Evolutionary conservation across 2,113 vertebrate genomes (phyloP).

Genomic region (Dolichallabes microphthalmus): DNA sequence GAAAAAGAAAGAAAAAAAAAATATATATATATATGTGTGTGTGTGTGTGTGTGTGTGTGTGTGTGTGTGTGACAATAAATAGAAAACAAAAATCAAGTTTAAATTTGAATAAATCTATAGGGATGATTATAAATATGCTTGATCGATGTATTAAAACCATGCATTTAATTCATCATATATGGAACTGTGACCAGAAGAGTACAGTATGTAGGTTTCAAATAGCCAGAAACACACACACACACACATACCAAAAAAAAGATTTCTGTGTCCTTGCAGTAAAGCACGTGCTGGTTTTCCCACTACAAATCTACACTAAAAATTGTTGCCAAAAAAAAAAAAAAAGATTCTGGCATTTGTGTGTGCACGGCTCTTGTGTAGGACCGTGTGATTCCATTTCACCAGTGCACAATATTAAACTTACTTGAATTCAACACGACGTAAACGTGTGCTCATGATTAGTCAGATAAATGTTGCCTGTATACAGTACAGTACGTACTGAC

Average conservation of each 20-base stretch:
- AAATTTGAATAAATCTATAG: background rate
- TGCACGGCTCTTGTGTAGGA: slow-evolving; percentile 13
- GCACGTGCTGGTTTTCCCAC: background rate
- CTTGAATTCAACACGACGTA: slow-evolving; percentile 68
- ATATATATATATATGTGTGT: background rate
- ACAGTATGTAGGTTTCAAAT: background rate
- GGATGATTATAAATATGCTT: background rate
- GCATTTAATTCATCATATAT: slow-evolving; percentile 2
- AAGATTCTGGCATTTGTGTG: slow-evolving; percentile 64
- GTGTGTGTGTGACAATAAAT: background rate
- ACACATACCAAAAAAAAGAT: background rate
- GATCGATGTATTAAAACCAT: background rate
- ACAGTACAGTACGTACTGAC: too few relatives aligned
- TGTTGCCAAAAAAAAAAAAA: background rate
- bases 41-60: background rate
- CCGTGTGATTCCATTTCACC: slow-evolving; percentile 68
- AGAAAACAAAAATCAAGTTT: background rate
- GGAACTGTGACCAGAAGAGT: background rate
- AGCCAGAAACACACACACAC: background rate
- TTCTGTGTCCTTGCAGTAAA: background rate
- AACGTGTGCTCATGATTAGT: background rate
- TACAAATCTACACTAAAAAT: background rate
- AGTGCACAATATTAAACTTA: slow-evolving; percentile 85
- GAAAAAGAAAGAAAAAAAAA: slow-evolving; percentile 48
- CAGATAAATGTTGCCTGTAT: background rate